Evolutionary conservation across 2,797 vertebrate genomes (phyloP), one percentile per base, ranked within the genome.

Genomic region (Thamnophis elegans): DNA sequence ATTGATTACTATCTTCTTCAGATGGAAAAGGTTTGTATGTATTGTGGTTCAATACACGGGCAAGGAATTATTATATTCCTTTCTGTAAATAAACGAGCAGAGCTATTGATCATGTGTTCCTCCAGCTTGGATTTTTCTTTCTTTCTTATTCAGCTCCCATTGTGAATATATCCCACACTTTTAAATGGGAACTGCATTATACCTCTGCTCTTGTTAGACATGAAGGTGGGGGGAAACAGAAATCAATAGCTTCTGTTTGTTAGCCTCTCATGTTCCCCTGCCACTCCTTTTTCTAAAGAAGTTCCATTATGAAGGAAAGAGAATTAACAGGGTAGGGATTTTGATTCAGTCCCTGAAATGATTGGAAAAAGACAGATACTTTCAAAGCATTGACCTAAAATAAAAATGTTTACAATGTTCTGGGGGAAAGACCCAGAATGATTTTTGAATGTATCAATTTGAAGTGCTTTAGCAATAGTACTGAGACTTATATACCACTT

Each of bases 1-100:
- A 94, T 93, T 18, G 91, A 94, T 86, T 90, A 89, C 68, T 95
- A 95, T 42, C 90, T 95, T 25, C 55, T 92, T n/a, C 92, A 93
- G 88, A 93, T 95, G 26, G 36, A 62, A 55, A 95, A 94, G 54
- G 94, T 95, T 78, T 73, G 92, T 10, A 1, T 28, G 10, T 26
- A 22, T 55, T 20, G 14, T 3, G 28, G 2, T 68, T 32, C 58
- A 60, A 16, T 51, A 1, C 36, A 28, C 0, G 3, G 59, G 36
- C 25, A 47, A 60, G 13, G 1, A 62, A 89, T 26, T 22, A 42
- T 26, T 42, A 32, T 18, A 22, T 47, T 88, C 36, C 56, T 6
- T 14, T 16, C 28, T 36, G 1, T 55, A 54, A n/a, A 20, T 62
- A 11, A 89, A 58, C 36, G 28, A 56, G 47, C 22, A 25, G 78